Evolutionary conservation across 2,888 invertebrate species (phyloP).

Genomic region (Volucella zonaria): DNA sequence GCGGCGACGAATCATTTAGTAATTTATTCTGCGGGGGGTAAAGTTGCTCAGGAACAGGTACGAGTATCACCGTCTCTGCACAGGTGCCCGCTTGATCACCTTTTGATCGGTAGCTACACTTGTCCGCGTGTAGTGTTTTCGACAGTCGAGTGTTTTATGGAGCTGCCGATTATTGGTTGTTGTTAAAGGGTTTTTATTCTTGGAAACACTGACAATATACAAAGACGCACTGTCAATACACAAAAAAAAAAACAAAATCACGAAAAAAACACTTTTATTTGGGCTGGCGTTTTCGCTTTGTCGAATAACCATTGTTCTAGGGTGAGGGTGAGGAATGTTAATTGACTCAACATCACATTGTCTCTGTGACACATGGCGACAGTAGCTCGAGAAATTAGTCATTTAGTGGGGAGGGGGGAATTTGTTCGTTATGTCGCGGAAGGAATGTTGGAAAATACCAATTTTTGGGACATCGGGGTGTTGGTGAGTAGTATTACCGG

Average conservation of each 20-base stretch:
- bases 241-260: conserved; percentile 1
- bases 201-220: conserved; percentile 16
- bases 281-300: conserved; percentile 6
- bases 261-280: conserved; percentile 11
- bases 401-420: conserved; percentile 9
- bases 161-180: conserved; percentile 15
- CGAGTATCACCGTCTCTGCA: neutral
- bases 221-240: conserved; percentile 16
- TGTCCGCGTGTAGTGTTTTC: conserved; percentile 17
- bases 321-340: conserved; percentile 56
- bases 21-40: conserved; percentile 33
- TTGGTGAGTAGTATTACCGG: too few relatives aligned
- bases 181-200: conserved; percentile 30
- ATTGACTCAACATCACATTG: conserved; percentile 15
- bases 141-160: conserved; percentile 19
- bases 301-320: conserved; percentile 33
- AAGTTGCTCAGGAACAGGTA: neutral
- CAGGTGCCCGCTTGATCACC: conserved; percentile 29
- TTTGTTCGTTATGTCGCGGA: neutral
- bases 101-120: conserved; percentile 33
- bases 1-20: neutral
- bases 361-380: conserved; percentile 19
- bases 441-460: neutral
- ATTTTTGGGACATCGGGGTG: neutral
- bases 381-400: conserved; percentile 11